Evolutionary conservation across 2,113 vertebrate genomes (phyloP).

Genomic region (Chelonoidis abingdonii): DNA sequence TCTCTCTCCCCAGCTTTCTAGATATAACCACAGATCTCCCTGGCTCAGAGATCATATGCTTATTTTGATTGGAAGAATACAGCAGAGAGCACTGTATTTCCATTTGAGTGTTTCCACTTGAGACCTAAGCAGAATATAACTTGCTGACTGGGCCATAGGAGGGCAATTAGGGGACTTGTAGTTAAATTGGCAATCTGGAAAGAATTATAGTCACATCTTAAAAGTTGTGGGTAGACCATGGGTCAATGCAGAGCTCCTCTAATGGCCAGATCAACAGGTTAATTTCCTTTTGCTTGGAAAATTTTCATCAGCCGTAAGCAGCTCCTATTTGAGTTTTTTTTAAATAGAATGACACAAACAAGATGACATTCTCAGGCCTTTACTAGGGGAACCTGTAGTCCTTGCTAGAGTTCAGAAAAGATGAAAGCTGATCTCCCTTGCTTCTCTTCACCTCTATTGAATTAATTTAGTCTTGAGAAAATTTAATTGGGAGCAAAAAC

Average conservation of each 20-base stretch:
- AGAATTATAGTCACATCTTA: background rate
- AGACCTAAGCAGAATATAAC: background rate
- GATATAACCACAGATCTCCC: background rate
- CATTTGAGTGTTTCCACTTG: background rate
- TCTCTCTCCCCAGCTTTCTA: background rate
- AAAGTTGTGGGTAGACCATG: background rate
- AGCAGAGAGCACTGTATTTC: background rate
- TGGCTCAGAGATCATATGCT: background rate
- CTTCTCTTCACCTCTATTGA: background rate
- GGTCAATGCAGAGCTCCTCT: background rate
- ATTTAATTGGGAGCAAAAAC: background rate
- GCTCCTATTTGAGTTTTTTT: background rate
- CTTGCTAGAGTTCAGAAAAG: background rate
- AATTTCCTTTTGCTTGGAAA: background rate
- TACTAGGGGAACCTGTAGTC: background rate
- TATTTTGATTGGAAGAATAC: background rate
- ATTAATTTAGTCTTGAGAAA: conserved; percentile 19
- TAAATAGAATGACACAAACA: background rate
- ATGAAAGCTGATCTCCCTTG: background rate
- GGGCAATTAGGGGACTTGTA: background rate
- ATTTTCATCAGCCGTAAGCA: background rate
- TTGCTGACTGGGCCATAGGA: background rate
- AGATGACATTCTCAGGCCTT: background rate
- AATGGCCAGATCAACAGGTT: background rate
- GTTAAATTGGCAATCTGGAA: background rate